Conservation (phyloP, 2,797 vertebrate genomes). For the Todus mexicanus region DNA sequence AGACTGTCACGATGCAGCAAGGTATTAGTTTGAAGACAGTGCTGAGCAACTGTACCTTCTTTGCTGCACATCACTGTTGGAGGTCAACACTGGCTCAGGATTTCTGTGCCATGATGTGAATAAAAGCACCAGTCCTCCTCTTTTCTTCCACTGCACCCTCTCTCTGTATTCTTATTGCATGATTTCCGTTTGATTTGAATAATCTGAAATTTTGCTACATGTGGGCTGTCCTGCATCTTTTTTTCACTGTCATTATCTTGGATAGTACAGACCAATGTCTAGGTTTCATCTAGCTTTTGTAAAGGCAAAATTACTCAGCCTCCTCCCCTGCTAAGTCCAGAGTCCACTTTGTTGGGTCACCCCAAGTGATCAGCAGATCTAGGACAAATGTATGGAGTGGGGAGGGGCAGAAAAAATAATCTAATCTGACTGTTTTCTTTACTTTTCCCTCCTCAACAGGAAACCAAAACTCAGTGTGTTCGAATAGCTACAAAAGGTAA, state of each 20-base stretch:
- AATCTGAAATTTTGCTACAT: neutral
- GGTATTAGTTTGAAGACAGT: neutral
- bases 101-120: neutral
- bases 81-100: neutral
- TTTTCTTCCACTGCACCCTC: neutral
- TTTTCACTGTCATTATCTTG: neutral
- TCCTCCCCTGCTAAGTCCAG: neutral
- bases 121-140: neutral
- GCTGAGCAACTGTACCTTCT: neutral
- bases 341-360: neutral
- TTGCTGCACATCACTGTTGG: neutral
- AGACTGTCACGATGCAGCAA: neutral
- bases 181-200: neutral
- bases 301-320: neutral
- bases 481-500: slow-evolving; percentile 99
- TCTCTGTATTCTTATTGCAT: neutral
- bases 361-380: neutral
- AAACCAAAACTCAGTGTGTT: slow-evolving; percentile 98
- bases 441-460: slow-evolving; percentile 77
- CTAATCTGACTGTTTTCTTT: slow-evolving; percentile 43
- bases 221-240: neutral
- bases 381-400: neutral
- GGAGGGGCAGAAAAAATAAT: neutral
- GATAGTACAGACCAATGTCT: neutral
- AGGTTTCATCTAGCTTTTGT: neutral